Evolutionary conservation across 1,140 invertebrate species (phyloP).

Genomic region (Eciton burchellii): DNA sequence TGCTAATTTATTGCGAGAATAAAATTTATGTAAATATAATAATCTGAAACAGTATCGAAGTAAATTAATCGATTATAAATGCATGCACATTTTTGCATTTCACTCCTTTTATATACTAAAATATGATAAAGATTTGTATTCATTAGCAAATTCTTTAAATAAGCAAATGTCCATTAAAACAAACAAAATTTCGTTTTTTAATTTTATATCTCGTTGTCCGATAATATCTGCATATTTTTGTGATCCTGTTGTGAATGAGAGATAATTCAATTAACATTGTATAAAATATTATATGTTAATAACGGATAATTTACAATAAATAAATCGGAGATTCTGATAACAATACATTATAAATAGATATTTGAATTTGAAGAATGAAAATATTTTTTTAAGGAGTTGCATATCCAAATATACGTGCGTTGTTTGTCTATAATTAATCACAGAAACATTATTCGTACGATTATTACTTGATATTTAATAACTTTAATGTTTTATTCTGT

Average conservation of each 20-base stretch:
- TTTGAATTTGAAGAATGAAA: not conserved
- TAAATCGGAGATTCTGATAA: not conserved
- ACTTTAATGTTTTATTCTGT: slow-evolving; percentile 15
- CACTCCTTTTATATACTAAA: not conserved
- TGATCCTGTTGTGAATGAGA: too few species aligned
- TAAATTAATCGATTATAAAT: not conserved
- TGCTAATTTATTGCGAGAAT: not conserved
- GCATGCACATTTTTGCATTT: not conserved
- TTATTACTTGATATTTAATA: slow-evolving; percentile 6
- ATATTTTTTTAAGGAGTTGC: not conserved
- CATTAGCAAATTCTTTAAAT: too few species aligned
- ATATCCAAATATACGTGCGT: not conserved
- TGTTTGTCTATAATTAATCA: not conserved
- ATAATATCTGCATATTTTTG: too few species aligned
- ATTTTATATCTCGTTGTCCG: too few species aligned
- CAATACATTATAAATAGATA: not conserved
- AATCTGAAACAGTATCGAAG: slow-evolving; percentile 14
- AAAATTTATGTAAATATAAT: not conserved
- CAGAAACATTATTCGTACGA: not conserved
- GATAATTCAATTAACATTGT: too few species aligned
- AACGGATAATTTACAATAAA: not conserved
- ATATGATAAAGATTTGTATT: too few species aligned
- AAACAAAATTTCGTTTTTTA: too few species aligned
- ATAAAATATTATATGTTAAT: not conserved
- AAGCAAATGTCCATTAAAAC: too few species aligned